Percentiles rank a stretch among this genome's conserved stretches.
These are phyloP conservation scores for Synanthedon vespiformis DNA, from an alignment of 2,888 invertebrate species.

Conservation along the genomic window DNA sequence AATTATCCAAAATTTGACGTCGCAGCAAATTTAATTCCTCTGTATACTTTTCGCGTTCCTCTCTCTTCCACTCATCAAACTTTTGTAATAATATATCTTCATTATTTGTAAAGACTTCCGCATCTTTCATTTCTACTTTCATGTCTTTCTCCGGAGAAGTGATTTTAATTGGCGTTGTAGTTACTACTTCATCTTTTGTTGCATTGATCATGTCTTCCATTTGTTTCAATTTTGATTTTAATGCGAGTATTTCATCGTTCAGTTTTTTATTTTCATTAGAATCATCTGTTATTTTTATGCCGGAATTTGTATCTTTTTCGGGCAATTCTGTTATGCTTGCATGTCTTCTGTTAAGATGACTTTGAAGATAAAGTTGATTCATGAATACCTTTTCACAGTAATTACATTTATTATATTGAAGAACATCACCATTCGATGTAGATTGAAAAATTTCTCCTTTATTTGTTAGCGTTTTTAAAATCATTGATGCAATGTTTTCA, in stretches of 20 bases:
- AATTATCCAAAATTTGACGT: slow-evolving; percentile 47
- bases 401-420: slow-evolving; percentile 70
- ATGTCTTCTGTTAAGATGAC: slow-evolving; percentile 74
- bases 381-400: slow-evolving; percentile 78
- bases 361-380: slow-evolving; percentile 73
- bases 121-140: slow-evolving; percentile 29
- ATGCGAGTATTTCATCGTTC: slow-evolving; percentile 47
- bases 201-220: slow-evolving; percentile 40
- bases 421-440: slow-evolving; percentile 28
- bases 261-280: slow-evolving; percentile 72
- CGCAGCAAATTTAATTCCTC: slow-evolving; percentile 58
- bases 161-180: not conserved
- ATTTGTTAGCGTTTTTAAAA: slow-evolving; percentile 49
- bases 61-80: slow-evolving; percentile 64
- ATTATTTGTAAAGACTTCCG: slow-evolving; percentile 36
- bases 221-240: slow-evolving; percentile 59
- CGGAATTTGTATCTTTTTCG: slow-evolving; percentile 26
- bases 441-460: slow-evolving; percentile 43
- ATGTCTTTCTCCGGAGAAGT: not conserved
- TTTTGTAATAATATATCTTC: slow-evolving; percentile 42
- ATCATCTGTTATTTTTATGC: slow-evolving; percentile 6
- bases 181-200: slow-evolving; percentile 11
- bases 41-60: slow-evolving; percentile 65
- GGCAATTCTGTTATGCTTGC: slow-evolving; percentile 31
- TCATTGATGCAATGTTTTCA: slow-evolving; percentile 60